These are phyloP conservation scores for Cyanoderma ruficeps DNA, from an alignment of 2,113 vertebrate species.

Conservation along the genomic window DNA sequence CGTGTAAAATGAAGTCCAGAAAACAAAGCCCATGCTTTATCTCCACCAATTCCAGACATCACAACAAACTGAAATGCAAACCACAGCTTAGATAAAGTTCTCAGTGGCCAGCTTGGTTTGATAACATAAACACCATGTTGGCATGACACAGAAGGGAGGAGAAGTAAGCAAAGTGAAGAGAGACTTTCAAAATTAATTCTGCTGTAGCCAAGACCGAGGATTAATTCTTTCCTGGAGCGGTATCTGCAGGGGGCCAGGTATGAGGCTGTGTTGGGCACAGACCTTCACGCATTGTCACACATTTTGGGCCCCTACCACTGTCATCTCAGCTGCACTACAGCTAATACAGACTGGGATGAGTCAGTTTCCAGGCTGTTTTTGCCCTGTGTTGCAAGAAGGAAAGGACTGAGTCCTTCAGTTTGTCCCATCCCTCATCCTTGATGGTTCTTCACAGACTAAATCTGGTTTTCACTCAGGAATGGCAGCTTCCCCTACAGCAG, in stretches of 20 bases:
- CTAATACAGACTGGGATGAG: background rate
- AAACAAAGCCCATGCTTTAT: background rate
- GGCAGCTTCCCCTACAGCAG: background rate
- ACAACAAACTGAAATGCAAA: background rate
- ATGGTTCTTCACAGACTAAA: background rate
- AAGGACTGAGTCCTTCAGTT: background rate
- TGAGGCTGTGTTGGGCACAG: background rate
- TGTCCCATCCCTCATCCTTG: background rate
- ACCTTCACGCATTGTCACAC: background rate
- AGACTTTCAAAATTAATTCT: background rate
- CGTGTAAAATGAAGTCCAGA: background rate
- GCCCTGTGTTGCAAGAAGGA: background rate
- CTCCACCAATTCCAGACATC: background rate
- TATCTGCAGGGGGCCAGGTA: background rate
- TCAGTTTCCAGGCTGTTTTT: background rate
- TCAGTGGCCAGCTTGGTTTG: background rate
- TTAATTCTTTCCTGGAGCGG: background rate
- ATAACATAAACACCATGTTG: background rate
- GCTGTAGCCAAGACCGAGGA: background rate
- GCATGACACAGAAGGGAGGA: background rate
- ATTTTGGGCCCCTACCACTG: background rate
- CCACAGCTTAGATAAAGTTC: background rate
- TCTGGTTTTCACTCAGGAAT: background rate
- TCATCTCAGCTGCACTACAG: background rate
- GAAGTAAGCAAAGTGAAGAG: background rate